Evolutionary conservation across 2,888 invertebrate genomes (phyloP).

Genomic region (Aricia artaxerxes): DNA sequence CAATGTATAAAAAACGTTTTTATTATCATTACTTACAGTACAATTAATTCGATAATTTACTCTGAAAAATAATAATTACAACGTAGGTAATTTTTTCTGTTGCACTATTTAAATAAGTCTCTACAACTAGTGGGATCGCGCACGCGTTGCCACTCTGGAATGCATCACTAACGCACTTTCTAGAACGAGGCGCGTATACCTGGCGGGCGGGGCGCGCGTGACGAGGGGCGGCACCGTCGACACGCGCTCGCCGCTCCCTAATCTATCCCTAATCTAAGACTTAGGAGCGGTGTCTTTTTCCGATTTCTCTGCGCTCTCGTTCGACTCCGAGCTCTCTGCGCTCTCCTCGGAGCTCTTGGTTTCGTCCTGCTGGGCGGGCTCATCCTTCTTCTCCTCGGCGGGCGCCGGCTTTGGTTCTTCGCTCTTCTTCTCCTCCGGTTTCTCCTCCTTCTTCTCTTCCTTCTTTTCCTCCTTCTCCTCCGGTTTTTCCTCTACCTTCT

Average conservation of each 20-base stretch:
- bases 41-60: slow-evolving; percentile 79
- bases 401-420: slow-evolving; percentile 32
- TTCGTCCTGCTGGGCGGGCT: slow-evolving; percentile 35
- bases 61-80: slow-evolving; percentile 74
- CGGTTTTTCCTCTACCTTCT: slow-evolving; percentile 42
- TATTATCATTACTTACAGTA: slow-evolving; percentile 72
- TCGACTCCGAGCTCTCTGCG: slow-evolving; percentile 54
- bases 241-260: slow-evolving; percentile 71
- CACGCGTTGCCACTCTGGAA: slow-evolving; percentile 50
- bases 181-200: slow-evolving; percentile 44
- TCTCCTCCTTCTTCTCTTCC: slow-evolving; percentile 5
- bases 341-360: slow-evolving; percentile 56
- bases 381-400: slow-evolving; percentile 36
- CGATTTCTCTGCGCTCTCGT: slow-evolving; percentile 54
- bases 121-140: slow-evolving; percentile 66
- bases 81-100: slow-evolving; percentile 67
- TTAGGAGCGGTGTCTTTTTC: slow-evolving; percentile 51
- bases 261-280: slow-evolving; percentile 57
- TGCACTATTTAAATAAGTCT: slow-evolving; percentile 76
- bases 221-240: slow-evolving; percentile 69
- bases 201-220: slow-evolving; percentile 69
- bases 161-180: slow-evolving; percentile 47
- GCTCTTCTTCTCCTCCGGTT: slow-evolving; percentile 17
- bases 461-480: slow-evolving; percentile 40
- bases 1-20: slow-evolving; percentile 65